Evolutionary conservation across 2,113 vertebrate genomes (phyloP).

Genomic region (Corythoichthys intestinalis): DNA sequence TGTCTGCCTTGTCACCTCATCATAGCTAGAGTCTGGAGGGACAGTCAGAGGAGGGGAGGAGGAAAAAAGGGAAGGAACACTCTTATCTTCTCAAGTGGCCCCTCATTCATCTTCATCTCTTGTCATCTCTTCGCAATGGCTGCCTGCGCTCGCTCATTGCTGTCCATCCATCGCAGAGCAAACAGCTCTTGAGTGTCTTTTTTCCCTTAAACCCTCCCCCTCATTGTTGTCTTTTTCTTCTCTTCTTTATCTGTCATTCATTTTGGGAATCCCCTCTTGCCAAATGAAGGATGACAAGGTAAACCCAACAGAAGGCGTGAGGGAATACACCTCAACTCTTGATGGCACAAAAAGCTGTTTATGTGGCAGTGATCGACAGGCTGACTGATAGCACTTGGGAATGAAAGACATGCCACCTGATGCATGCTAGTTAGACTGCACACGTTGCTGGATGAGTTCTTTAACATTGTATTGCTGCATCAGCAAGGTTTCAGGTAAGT

Average conservation of each 20-base stretch:
- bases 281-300: slow-evolving; percentile 62
- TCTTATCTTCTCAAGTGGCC: slow-evolving; percentile 46
- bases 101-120: slow-evolving; percentile 61
- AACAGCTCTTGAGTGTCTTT: slow-evolving; percentile 49
- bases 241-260: slow-evolving; percentile 53
- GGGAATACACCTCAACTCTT: slow-evolving; percentile 52
- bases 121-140: slow-evolving; percentile 59
- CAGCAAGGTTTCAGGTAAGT: neutral
- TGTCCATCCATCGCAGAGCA: slow-evolving; percentile 59
- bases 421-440: slow-evolving; percentile 16
- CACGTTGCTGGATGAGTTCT: slow-evolving; percentile 16
- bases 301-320: slow-evolving; percentile 25
- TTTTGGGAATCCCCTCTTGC: slow-evolving; percentile 46
- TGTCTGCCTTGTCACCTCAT: slow-evolving; percentile 61
- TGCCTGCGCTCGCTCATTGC: slow-evolving; percentile 58
- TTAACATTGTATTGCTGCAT: neutral
- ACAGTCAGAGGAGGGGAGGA: slow-evolving; percentile 31
- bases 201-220: slow-evolving; percentile 35
- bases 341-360: slow-evolving; percentile 56
- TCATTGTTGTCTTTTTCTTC: slow-evolving; percentile 49
- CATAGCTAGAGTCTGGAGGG: slow-evolving; percentile 27
- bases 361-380: slow-evolving; percentile 51
- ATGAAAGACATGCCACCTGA: slow-evolving; percentile 34
- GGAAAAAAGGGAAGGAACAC: slow-evolving; percentile 25
- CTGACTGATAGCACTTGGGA: slow-evolving; percentile 35